Evolutionary conservation across 2,113 vertebrate species (phyloP), one percentile per base, ranked within the genome.

Genomic region (Xiphias gladius): DNA sequence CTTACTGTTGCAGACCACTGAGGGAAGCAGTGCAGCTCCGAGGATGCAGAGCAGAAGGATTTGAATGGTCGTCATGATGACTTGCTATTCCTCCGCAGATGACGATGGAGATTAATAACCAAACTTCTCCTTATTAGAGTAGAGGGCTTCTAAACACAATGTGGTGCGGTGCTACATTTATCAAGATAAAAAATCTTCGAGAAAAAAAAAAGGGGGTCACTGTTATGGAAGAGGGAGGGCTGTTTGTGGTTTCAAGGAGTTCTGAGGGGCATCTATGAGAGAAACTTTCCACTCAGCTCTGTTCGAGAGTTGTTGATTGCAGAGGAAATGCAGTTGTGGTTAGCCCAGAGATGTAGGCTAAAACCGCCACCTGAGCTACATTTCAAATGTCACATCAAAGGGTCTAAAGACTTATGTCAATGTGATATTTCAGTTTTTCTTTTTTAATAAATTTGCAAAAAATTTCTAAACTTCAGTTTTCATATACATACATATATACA

Each of bases 21-120:
- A 26, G 46, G 85, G 37, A 0, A 92, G 24, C 71, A 91, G 79
- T 0, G 62, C 70, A 6, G 78, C 72, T 24, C 74, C 91, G 73
- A 94, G 63, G 77, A 93, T 17, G 63, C 89, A 85, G 2, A 94
- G 65, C 71, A 94, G 85, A 2, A 93, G 62, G 81, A 91, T 6
- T n/a, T 37, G 41, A n/a, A 9, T 1, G 48, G 72, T 62, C 20
- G 19, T 84, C 93, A 94, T 94, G 80, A 9, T 72, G 92, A 46
- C 50, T 41, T 0, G 22, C 20, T 68, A 10, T 57, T 26, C 41
- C 24, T 61, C 52, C 12, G 50, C 54, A 55, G 72, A 59, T 7
- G 75, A 57, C 0, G 73, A 57, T 5, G 19, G 3, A 52, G 71
- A 75, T 82, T 0, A 0, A 50, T 11, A 28, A 37, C 4, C 11